Conservation (phyloP, 2,888 invertebrate genomes). For the Athripsodes cinereus region DNA sequence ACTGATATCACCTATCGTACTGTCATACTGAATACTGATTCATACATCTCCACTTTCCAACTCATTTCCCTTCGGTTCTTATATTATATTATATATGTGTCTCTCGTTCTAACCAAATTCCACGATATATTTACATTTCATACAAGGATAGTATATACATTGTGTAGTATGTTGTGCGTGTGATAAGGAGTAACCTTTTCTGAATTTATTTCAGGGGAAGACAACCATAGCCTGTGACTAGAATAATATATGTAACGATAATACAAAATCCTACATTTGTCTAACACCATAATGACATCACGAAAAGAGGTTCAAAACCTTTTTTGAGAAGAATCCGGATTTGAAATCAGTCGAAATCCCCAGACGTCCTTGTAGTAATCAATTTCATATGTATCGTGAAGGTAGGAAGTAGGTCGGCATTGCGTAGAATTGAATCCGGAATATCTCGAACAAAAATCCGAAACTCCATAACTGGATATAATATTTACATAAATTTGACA, state of each 20-base stretch:
- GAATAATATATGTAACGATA: background rate
- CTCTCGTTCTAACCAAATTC: background rate
- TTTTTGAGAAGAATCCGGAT: too few species aligned
- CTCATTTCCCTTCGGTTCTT: background rate
- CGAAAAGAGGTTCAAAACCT: background rate
- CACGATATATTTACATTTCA: background rate
- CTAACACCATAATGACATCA: background rate
- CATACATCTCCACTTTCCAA: background rate
- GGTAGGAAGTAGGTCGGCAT: too few species aligned
- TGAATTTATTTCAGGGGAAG: background rate
- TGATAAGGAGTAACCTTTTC: slow-evolving; percentile 2
- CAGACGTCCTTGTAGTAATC: too few species aligned
- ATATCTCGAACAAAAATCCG: too few species aligned
- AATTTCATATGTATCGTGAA: too few species aligned
- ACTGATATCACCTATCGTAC: background rate
- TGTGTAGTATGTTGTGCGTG: too few species aligned
- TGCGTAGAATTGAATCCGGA: too few species aligned
- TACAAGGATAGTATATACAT: background rate
- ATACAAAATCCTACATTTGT: background rate
- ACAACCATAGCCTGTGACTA: background rate
- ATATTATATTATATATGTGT: too few species aligned
- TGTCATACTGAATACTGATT: background rate
- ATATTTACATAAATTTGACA: too few species aligned
- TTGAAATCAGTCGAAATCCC: too few species aligned
- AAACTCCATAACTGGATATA: too few species aligned